Evolutionary conservation across 2,113 vertebrate genomes (phyloP).

Genomic region (Tamias sibiricus): DNA sequence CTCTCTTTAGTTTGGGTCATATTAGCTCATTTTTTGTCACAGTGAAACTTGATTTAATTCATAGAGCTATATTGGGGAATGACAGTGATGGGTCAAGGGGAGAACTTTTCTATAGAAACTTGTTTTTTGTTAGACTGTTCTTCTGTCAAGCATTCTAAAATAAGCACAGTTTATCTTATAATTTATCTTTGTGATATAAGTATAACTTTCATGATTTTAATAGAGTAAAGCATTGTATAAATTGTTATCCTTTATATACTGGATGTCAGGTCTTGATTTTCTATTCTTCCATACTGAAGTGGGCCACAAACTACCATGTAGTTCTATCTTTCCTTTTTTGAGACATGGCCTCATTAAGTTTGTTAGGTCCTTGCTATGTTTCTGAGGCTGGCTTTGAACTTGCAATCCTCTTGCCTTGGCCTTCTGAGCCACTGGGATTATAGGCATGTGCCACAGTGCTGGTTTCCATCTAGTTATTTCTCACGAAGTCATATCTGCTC

Average conservation of each 20-base stretch:
- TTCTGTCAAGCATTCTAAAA: neutral
- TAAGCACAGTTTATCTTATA: neutral
- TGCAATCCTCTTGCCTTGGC: too few relatives aligned
- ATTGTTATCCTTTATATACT: neutral
- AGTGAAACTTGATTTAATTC: neutral
- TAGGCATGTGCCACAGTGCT: too few relatives aligned
- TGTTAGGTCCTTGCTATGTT: too few relatives aligned
- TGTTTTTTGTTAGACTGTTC: neutral
- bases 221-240: neutral
- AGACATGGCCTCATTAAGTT: too few relatives aligned
- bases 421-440: too few relatives aligned
- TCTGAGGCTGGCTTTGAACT: too few relatives aligned
- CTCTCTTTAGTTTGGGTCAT: neutral
- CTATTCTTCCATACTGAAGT: neutral
- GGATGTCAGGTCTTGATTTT: neutral
- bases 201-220: neutral
- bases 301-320: neutral
- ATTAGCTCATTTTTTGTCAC: neutral
- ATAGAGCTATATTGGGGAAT: neutral
- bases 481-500: neutral
- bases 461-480: neutral
- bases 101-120: neutral
- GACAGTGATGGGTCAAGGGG: neutral
- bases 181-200: neutral
- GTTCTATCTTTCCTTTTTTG: too few relatives aligned